Percentiles rank a stretch among this genome's conserved stretches.
Evolutionary conservation across 2,888 invertebrate species (phyloP).

Genomic region (Lasioglossum malachurum): DNA sequence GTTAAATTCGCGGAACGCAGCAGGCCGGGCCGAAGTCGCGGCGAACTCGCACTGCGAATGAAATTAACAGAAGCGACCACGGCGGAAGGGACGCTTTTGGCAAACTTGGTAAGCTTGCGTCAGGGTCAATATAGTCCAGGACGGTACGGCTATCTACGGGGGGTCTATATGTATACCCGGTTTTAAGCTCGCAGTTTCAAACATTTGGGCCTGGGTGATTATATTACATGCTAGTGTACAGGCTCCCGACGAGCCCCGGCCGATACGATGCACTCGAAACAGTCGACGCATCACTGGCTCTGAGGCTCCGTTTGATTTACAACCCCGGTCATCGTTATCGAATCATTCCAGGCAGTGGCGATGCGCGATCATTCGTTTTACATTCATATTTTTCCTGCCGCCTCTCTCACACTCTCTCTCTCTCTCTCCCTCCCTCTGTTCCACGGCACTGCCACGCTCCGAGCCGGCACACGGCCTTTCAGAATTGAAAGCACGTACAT

Average conservation of each 20-base stretch:
- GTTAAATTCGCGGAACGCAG: slow-evolving; percentile 62
- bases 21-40: slow-evolving; percentile 53
- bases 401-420: background rate
- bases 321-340: slow-evolving; percentile 52
- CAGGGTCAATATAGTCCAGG: slow-evolving; percentile 57
- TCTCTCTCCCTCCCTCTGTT: background rate
- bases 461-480: background rate
- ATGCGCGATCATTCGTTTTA: slow-evolving; percentile 40
- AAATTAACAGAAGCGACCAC: slow-evolving; percentile 68
- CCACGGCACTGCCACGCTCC: background rate
- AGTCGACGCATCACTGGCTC: slow-evolving; percentile 11
- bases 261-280: slow-evolving; percentile 32
- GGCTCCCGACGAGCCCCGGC: background rate
- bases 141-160: slow-evolving; percentile 25
- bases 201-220: slow-evolving; percentile 52
- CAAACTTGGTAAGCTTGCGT: slow-evolving; percentile 67
- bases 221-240: slow-evolving; percentile 45
- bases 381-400: slow-evolving; percentile 14
- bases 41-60: slow-evolving; percentile 47
- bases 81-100: slow-evolving; percentile 63
- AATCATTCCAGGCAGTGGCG: slow-evolving; percentile 34
- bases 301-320: slow-evolving; percentile 55
- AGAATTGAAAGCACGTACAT: slow-evolving; percentile 9
- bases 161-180: slow-evolving; percentile 39
- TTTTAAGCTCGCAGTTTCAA: slow-evolving; percentile 60